phyloP scores from a whole-genome alignment of 2,797 vertebrate genomes.

The Sparidentex hasta region DNA sequence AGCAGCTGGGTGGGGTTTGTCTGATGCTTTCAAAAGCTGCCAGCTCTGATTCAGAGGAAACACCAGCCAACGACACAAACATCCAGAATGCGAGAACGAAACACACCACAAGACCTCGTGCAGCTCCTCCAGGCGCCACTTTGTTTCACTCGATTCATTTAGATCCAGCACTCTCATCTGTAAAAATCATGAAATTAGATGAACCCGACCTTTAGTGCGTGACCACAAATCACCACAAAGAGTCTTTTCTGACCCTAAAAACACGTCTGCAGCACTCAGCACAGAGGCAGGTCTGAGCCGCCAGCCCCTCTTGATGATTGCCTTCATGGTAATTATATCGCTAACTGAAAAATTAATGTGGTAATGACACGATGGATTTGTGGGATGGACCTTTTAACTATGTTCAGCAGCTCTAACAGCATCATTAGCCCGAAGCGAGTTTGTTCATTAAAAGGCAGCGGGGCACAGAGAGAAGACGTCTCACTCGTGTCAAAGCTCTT shows the following conservation, averaged over 20 bases:
- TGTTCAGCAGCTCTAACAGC: background rate
- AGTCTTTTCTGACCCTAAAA: background rate
- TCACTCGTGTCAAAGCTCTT: background rate
- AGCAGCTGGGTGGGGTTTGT: conserved; percentile 47
- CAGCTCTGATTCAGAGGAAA: conserved; percentile 35
- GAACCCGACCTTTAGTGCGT: too few species aligned
- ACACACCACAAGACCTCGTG: background rate
- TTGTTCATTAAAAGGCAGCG: conserved; percentile 20
- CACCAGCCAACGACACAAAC: conserved; percentile 1
- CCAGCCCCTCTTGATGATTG: background rate
- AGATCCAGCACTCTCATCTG: background rate
- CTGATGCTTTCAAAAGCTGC: conserved; percentile 43
- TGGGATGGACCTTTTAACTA: conserved; percentile 9
- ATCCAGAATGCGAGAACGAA: background rate
- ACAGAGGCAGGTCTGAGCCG: background rate
- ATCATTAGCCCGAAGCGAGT: conserved; percentile 14
- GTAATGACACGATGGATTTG: conserved; percentile 22
- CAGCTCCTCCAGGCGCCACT: too few species aligned
- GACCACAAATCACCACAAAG: too few species aligned
- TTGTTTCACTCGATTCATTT: background rate
- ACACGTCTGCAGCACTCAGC: background rate
- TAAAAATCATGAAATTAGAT: too few species aligned
- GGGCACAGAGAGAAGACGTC: background rate
- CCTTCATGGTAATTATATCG: conserved; percentile 15
- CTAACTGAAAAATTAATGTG: conserved; percentile 4